Percentiles rank a stretch among this genome's conserved stretches.
phyloP scores from a whole-genome alignment of 2,888 invertebrate species.

The Salpingus planirostris region DNA sequence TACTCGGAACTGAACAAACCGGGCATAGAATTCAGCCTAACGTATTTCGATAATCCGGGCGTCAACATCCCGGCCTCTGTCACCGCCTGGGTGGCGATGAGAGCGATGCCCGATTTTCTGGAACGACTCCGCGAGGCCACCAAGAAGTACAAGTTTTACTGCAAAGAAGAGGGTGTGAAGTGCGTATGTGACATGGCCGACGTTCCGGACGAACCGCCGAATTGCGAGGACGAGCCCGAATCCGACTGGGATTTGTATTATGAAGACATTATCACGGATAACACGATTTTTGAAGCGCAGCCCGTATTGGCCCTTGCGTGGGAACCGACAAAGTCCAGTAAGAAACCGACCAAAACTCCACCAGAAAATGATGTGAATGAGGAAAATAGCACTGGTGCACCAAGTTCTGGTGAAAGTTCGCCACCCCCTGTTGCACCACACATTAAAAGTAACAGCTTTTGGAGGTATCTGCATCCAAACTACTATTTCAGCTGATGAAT shows the following conservation, averaged over 20 bases:
- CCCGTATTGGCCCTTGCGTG: too few relatives aligned
- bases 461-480: constrained; percentile 50
- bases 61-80: constrained; percentile 63
- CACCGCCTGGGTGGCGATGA: constrained; percentile 64
- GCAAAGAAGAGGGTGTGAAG: constrained; percentile 23
- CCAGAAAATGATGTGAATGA: too few relatives aligned
- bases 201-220: constrained; percentile 1
- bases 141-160: constrained; percentile 50
- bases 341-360: constrained; percentile 15
- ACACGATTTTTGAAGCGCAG: constrained; percentile 17
- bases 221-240: constrained; percentile 17
- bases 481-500: constrained; percentile 42
- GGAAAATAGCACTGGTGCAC: too few relatives aligned
- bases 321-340: constrained; percentile 1
- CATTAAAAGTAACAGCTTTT: constrained; percentile 35
- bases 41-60: constrained; percentile 84
- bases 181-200: constrained; percentile 21
- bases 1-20: constrained; percentile 50
- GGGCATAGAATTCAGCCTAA: constrained; percentile 74
- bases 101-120: constrained; percentile 71
- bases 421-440: constrained; percentile 1
- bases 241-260: constrained; percentile 5
- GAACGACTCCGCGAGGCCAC: constrained; percentile 62
- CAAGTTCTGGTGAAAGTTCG: constrained; percentile 29
- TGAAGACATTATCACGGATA: constrained; percentile 14